Base-by-base conservation (phyloP, 2,888 invertebrate species). In the Chrysolina oricalcia region DNA sequence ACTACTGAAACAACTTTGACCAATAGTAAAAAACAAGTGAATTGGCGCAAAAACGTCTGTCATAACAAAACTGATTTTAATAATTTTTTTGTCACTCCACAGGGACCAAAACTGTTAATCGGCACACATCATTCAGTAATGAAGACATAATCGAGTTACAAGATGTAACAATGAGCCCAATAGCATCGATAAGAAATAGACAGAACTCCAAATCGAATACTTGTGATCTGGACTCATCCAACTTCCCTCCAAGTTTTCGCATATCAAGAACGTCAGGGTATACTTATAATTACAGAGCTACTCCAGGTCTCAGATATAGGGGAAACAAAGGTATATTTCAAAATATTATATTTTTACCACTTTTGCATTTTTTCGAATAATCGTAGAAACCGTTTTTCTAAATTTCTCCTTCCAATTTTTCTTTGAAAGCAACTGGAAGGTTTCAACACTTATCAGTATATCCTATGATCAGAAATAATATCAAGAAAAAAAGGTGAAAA, bases 121-220 rank as follows among this genome's bases (percentile, higher is more conserved):
- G 23, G 15, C 59, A 27, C 13, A 27, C 59, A n/a, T n/a, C 59
- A 15, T 59, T 59, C 59, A 81, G 83, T 73, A 86, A 84, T 71
- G 94, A 94, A 83, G 96, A 97, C 87, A 97, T 97, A 83, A 97
- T 97, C 85, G 97, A 97, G 86, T 91, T 98, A 70, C 95, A 97
- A 86, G 97, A 98, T 86, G 91, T 96, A 53, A 91, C 94, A 82
- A 92, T 96, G 92, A 96, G 96, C 83, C 96, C 96, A 21, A 93
- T 96, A 89, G 95, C 94, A 83, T 96, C 92, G 82, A 93, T 93
- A 86, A 91, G 94, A 81, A 93, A 89, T 90, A 92, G 92, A 66
- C 92, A 94, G 77, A 92, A 93, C 84, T 81, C 85, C 11, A 82
- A 84, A 70, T 88, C 86, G 6, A 88, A 87, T 40, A 90, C 92